phyloP scores from a whole-genome alignment of 2,797 vertebrate species.

The Malacoraja senta region DNA sequence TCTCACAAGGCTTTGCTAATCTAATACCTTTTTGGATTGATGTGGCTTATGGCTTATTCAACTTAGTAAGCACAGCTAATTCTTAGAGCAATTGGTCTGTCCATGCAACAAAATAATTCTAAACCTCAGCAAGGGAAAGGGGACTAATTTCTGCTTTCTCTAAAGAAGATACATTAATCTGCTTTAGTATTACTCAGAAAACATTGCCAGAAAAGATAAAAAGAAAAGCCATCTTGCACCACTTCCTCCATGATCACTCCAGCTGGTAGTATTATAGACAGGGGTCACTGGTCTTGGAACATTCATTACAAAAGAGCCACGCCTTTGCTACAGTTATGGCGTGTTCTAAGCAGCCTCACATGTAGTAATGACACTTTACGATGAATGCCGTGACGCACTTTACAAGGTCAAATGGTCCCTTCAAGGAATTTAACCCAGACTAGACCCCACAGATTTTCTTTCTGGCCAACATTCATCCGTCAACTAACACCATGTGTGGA shows the following conservation, averaged over 20 bases:
- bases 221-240: not conserved
- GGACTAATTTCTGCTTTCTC: not conserved
- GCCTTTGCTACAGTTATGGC: not conserved
- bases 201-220: not conserved
- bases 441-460: not conserved
- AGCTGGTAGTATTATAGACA: not conserved
- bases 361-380: not conserved
- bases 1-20: constrained; percentile 25
- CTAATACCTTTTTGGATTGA: constrained; percentile 4
- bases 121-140: constrained; percentile 17
- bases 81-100: not conserved
- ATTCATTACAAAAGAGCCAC: not conserved
- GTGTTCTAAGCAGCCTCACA: not conserved
- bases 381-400: not conserved
- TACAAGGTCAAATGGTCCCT: not conserved
- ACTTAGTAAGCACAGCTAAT: constrained; percentile 18
- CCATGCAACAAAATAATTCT: not conserved
- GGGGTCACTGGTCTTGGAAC: not conserved
- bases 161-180: not conserved
- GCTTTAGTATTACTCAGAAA: not conserved
- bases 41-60: not conserved
- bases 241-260: not conserved
- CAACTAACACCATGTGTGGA: not conserved
- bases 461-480: not conserved
- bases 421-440: not conserved